Evolutionary conservation across 2,888 invertebrate species (phyloP).

Genomic region (Rhorus exstirpatorius): DNA sequence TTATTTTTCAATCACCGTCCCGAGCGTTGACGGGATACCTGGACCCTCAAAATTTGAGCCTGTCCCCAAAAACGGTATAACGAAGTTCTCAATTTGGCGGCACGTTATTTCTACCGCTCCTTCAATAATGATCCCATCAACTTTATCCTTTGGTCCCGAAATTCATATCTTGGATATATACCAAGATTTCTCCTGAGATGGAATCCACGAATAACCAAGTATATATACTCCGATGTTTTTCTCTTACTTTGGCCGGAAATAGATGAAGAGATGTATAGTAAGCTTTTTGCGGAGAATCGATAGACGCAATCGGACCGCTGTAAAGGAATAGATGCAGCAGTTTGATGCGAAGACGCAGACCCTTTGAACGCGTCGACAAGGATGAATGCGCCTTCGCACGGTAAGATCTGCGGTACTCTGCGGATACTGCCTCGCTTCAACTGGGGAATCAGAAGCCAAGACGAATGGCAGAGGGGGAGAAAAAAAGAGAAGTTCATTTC

Average conservation of each 20-base stretch:
- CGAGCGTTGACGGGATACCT: constrained; percentile 1
- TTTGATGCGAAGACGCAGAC: constrained; percentile 32
- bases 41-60: constrained; percentile 40
- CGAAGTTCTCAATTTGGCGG: constrained; percentile 33
- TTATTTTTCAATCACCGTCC: constrained; percentile 41
- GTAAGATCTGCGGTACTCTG: constrained; percentile 3
- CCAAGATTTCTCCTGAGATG: constrained; percentile 31
- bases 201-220: constrained; percentile 10
- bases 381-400: constrained; percentile 27
- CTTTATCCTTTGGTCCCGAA: background rate
- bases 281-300: constrained; percentile 27
- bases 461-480: constrained; percentile 6
- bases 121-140: constrained; percentile 34
- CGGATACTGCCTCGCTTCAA: constrained; percentile 28
- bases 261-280: constrained; percentile 36
- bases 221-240: background rate
- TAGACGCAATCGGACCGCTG: constrained; percentile 14
- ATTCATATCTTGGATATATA: constrained; percentile 20
- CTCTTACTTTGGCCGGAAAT: background rate
- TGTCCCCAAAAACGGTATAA: constrained; percentile 35
- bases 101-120: constrained; percentile 20
- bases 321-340: constrained; percentile 23
- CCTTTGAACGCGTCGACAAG: constrained; percentile 47
- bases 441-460: constrained; percentile 23
- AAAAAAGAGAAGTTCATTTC: constrained; percentile 49